Conservation (phyloP, 2,888 invertebrate species). For the Dione vanillae region DNA sequence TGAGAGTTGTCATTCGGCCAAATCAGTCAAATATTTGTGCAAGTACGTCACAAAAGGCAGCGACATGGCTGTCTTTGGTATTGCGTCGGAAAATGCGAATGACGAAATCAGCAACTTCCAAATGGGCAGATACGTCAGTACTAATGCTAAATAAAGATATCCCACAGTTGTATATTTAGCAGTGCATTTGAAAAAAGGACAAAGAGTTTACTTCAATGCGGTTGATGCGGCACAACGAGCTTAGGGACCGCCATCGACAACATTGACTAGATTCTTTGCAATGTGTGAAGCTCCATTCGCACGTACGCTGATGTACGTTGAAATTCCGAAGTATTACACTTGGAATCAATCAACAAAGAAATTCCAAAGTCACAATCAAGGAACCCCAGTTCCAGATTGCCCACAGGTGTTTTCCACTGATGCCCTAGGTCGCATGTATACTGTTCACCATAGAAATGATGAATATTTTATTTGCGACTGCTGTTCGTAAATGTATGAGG, state of each 20-base stretch:
- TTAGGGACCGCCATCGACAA: slow-evolving; percentile 38
- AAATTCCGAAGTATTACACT: slow-evolving; percentile 57
- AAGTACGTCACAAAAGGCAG: slow-evolving; percentile 66
- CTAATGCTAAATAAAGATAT: slow-evolving; percentile 48
- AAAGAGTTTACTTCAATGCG: slow-evolving; percentile 28
- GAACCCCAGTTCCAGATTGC: slow-evolving; percentile 52
- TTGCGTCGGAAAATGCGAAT: slow-evolving; percentile 50
- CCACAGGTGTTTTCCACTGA: slow-evolving; percentile 50
- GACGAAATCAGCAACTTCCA: slow-evolving; percentile 52
- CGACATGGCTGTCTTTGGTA: slow-evolving; percentile 59
- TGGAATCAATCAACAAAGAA: slow-evolving; percentile 56
- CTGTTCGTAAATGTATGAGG: no score
- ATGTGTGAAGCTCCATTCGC: slow-evolving; percentile 50
- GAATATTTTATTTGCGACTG: no score
- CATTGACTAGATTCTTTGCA: slow-evolving; percentile 46
- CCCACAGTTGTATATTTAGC: slow-evolving; percentile 47
- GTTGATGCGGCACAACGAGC: neutral
- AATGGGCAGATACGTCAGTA: slow-evolving; percentile 49
- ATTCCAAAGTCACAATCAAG: slow-evolving; percentile 56
- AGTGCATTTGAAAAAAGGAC: no score
- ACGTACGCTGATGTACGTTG: slow-evolving; percentile 55
- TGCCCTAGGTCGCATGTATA: slow-evolving; percentile 56
- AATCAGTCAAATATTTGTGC: slow-evolving; percentile 49
- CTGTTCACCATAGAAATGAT: slow-evolving; percentile 55
- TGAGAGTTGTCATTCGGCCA: slow-evolving; percentile 48